Base-by-base conservation (phyloP, 2,797 vertebrate genomes). In the Epinephelus malabaricus region DNA sequence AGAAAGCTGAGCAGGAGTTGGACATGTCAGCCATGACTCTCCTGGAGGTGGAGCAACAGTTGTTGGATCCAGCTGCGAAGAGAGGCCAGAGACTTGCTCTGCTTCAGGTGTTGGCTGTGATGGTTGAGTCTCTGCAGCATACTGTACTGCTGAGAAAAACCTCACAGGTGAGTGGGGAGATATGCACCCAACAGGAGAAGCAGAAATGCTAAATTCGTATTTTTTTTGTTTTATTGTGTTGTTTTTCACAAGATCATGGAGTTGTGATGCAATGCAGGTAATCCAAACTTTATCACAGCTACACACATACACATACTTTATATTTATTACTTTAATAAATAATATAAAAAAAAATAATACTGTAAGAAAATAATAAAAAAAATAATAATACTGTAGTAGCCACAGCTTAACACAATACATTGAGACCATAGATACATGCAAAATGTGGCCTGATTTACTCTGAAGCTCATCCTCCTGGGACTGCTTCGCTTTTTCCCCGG, bases 61-160 rank as follows among this genome's bases (percentile, higher is more conserved):
- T 92, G 18, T 73, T 73, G 61, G 87, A 77, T 4, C 30, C 81
- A 14, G 77, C 82, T 0, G 82, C 86, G 4, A 66, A 50, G n/a
- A 92, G 75, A 40, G 89, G 86, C 34, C 95, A 84, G 88, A 95
- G 88, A 79, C 91, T 99, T 46, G 90, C 92, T 68, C 74, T 97
- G 40, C 94, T 99, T 30, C 98, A 98, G 85, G 92, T 97, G 4
- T 75, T 98, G 89, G 96, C 97, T 1, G 68, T 94, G 0, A 92
- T 98, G 90, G 97, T 97, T 0, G 97, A 98, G 89, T 94, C 80
- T 13, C 77, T 98, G 81, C 96, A 97, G 0, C 96, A 97, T 70
- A 93, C 95, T 0, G 89, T 96, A 73, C 95, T 99, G 80, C 96
- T 99, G 77, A 96, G 95, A 18, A 96, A 97, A 53, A 72, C 95